These are phyloP conservation scores for Drosophila paranaensis DNA, from an alignment of 2,888 invertebrate genomes.

Conservation along the genomic window DNA sequence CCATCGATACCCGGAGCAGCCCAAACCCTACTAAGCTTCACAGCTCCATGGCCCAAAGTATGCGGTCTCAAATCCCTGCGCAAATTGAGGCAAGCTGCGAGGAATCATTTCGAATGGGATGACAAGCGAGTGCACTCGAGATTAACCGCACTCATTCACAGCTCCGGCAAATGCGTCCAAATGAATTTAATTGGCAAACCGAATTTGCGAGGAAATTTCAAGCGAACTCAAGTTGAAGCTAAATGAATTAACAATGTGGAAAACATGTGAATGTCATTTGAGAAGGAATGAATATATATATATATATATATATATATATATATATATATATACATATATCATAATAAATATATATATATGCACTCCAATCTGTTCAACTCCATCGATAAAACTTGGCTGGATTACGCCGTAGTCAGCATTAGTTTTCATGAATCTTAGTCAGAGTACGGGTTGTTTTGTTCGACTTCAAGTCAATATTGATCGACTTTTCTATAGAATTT, in stretches of 20 bases:
- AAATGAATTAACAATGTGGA: background rate
- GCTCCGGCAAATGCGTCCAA: constrained; percentile 1
- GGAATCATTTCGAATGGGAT: constrained; percentile 6
- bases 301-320: background rate
- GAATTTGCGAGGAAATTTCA: background rate
- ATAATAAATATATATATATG: background rate
- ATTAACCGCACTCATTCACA: constrained; percentile 23
- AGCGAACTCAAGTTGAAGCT: background rate
- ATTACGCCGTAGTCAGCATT: background rate
- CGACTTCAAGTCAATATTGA: no score
- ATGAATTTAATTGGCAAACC: constrained; percentile 20
- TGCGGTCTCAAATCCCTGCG: background rate
- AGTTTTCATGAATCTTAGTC: background rate
- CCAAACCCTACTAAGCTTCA: constrained; percentile 21
- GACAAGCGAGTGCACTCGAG: constrained; percentile 13
- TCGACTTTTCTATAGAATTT: background rate
- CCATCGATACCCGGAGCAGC: constrained; percentile 32
- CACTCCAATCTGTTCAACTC: background rate
- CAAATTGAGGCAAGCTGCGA: constrained; percentile 13
- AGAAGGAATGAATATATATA: background rate
- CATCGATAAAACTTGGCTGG: background rate
- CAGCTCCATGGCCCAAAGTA: background rate
- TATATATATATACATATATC: no score
- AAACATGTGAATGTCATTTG: no score
- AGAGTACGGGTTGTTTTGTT: background rate